Base-by-base conservation (phyloP, 92 coral and sea anemone genomes). In the Paragorgia papillata region DNA sequence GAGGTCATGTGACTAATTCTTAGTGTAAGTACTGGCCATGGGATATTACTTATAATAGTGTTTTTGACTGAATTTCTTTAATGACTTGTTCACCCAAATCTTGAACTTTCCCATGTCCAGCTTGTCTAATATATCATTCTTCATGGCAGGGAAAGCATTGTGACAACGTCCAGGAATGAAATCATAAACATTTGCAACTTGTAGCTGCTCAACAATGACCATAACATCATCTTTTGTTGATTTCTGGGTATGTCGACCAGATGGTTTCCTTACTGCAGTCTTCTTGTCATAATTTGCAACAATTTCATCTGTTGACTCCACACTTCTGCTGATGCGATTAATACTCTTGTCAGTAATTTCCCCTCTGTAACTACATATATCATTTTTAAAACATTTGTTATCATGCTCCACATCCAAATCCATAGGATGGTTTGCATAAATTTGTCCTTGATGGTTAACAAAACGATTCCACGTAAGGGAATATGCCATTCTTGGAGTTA, bases 371-470 rank as follows among this genome's bases (percentile, higher is more conserved):
- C n/a, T n/a, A n/a, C n/a, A n/a, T n/a, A n/a, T n/a, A n/a, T n/a
- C n/a, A n/a, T n/a, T n/a, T n/a, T 77, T 82, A 18, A 82, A 86
- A 0, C 44, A 40, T 67, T 59, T 58, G 76, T 75, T 87, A 28
- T 84, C 91, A 80, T 87, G 91, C 29, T 84, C n/a, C n/a, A n/a
- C n/a, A n/a, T n/a, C n/a, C n/a, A n/a, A n/a, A 48, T 87, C 91
- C 85, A 83, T 84, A 17, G 91, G 88, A 50, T 19, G 31, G 77
- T 83, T 87, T 1, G 88, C 18, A 30, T 84, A 82, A 28, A 34
- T 29, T 34, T 78, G 18, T 2, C 88, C 88, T 61, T 60, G 74
- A 48, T 87, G 82, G 34, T 83, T 87, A 39, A 84, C 91, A 79
- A 87, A 87, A 2, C 88, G 76, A 56, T 87, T 87, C 91, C 88